Percentiles rank a stretch among this genome's conserved stretches.
These are phyloP conservation scores for Tachyglossus aculeatus DNA, from an alignment of 2,797 vertebrate species.

Conservation along the genomic window DNA sequence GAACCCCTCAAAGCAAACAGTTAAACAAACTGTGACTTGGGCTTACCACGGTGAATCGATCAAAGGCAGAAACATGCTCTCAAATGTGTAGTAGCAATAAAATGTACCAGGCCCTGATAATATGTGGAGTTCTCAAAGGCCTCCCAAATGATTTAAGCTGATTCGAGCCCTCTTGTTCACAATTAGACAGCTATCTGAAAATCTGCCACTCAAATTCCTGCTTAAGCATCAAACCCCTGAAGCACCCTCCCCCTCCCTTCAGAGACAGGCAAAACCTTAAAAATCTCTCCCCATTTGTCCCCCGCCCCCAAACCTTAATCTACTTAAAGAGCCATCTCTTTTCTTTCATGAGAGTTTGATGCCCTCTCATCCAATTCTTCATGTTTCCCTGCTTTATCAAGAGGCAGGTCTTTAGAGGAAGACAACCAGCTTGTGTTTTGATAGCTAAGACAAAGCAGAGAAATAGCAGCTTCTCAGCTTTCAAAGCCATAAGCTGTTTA, in stretches of 20 bases:
- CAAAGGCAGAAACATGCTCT: slow-evolving; percentile 57
- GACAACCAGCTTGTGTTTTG: slow-evolving; percentile 69
- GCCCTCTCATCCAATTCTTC: slow-evolving; percentile 69
- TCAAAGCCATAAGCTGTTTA: slow-evolving; percentile 67
- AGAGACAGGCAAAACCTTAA: slow-evolving; percentile 49
- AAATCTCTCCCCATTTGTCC: slow-evolving; percentile 39
- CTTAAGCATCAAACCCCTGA: slow-evolving; percentile 37
- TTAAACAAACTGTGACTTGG: slow-evolving; percentile 64
- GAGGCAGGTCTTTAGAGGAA: slow-evolving; percentile 57
- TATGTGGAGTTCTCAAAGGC: slow-evolving; percentile 65
- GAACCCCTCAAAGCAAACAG: slow-evolving; percentile 53
- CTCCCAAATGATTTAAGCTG: slow-evolving; percentile 61
- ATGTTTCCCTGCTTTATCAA: slow-evolving; percentile 65
- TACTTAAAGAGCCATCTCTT: slow-evolving; percentile 58
- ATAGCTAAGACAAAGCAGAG: slow-evolving; percentile 63
- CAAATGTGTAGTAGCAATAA: slow-evolving; percentile 56
- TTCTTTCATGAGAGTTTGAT: slow-evolving; percentile 68
- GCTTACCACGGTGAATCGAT: slow-evolving; percentile 58
- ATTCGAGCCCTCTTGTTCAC: slow-evolving; percentile 61
- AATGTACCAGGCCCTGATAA: slow-evolving; percentile 51
- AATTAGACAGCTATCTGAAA: slow-evolving; percentile 57
- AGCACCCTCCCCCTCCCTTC: slow-evolving; percentile 49
- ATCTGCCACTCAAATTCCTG: slow-evolving; percentile 48
- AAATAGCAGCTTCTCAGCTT: slow-evolving; percentile 60
- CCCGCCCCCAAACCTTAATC: not conserved